A percentile compares a stretch with the other conserved stretches of the same genome.
These are phyloP conservation scores for Ormyrus pomaceus DNA, from an alignment of 2,888 invertebrate genomes.

Conservation along the genomic window DNA sequence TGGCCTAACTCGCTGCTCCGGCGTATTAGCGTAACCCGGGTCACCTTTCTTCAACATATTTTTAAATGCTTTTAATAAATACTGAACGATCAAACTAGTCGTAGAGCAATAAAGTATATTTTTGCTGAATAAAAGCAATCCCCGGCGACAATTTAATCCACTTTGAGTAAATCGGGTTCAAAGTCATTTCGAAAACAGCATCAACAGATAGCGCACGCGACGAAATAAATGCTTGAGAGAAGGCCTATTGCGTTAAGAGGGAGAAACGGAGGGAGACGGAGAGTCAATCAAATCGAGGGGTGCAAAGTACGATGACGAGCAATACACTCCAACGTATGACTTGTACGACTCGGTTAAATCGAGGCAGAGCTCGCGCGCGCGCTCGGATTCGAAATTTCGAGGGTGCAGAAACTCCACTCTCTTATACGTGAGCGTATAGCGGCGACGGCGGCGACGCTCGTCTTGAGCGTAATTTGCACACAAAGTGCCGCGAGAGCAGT, in stretches of 20 bases:
- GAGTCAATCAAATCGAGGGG: slow-evolving; percentile 47
- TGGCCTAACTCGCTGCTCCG: too few species aligned
- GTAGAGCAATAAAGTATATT: neutral
- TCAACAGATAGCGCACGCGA: neutral
- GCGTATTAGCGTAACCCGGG: neutral
- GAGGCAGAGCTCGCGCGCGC: neutral
- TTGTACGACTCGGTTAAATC: slow-evolving; percentile 32
- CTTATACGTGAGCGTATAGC: slow-evolving; percentile 57
- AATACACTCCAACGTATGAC: slow-evolving; percentile 24
- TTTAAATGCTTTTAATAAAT: neutral
- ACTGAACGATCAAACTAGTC: neutral
- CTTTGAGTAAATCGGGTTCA: neutral
- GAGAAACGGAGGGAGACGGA: neutral
- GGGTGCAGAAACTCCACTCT: slow-evolving; percentile 51
- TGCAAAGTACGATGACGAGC: slow-evolving; percentile 24
- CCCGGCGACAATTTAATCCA: slow-evolving; percentile 26
- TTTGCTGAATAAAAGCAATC: slow-evolving; percentile 15
- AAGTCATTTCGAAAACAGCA: slow-evolving; percentile 24
- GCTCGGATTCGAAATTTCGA: slow-evolving; percentile 39
- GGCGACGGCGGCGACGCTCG: slow-evolving; percentile 58
- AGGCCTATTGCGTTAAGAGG: neutral
- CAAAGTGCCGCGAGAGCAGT: slow-evolving; percentile 68
- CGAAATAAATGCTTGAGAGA: slow-evolving; percentile 3
- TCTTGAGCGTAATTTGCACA: slow-evolving; percentile 73
- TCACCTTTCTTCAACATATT: neutral